These are phyloP conservation scores for Clivina fossor DNA, from an alignment of 2,888 invertebrate genomes.

Conservation along the genomic window DNA sequence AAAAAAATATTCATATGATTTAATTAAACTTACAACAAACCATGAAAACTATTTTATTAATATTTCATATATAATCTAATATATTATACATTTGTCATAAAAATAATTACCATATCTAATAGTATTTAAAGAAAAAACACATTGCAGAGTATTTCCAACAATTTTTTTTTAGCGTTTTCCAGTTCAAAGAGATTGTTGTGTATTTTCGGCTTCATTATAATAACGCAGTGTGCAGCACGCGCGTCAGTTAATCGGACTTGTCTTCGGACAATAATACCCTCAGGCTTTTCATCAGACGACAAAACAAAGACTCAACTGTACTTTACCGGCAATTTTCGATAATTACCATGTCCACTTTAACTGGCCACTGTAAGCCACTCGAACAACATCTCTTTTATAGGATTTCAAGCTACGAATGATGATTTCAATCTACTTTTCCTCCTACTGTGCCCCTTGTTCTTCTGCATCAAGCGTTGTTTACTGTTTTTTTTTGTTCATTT, in stretches of 20 bases:
- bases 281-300: conserved; percentile 16
- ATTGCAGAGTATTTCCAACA: neutral
- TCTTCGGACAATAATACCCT: conserved; percentile 7
- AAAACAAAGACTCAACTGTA: conserved; percentile 18
- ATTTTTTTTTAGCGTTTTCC: too few relatives aligned
- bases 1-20: too few relatives aligned
- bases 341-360: conserved; percentile 17
- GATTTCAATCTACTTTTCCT: conserved; percentile 13
- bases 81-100: too few relatives aligned
- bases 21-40: too few relatives aligned
- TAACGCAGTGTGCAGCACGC: too few relatives aligned
- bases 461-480: too few relatives aligned
- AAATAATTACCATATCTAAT: too few relatives aligned
- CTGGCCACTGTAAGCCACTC: conserved; percentile 15
- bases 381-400: conserved; percentile 16
- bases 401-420: conserved; percentile 12
- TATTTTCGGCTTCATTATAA: neutral
- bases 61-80: too few relatives aligned
- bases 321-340: conserved; percentile 8
- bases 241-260: conserved; percentile 20
- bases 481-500: too few relatives aligned
- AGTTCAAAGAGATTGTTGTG: conserved; percentile 10
- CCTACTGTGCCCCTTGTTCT: too few relatives aligned
- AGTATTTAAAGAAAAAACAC: neutral
- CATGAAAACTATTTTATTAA: too few relatives aligned